These are phyloP conservation scores for Romanogobio albipinnatus DNA, from an alignment of 2,113 vertebrate species.

Conservation along the genomic window DNA sequence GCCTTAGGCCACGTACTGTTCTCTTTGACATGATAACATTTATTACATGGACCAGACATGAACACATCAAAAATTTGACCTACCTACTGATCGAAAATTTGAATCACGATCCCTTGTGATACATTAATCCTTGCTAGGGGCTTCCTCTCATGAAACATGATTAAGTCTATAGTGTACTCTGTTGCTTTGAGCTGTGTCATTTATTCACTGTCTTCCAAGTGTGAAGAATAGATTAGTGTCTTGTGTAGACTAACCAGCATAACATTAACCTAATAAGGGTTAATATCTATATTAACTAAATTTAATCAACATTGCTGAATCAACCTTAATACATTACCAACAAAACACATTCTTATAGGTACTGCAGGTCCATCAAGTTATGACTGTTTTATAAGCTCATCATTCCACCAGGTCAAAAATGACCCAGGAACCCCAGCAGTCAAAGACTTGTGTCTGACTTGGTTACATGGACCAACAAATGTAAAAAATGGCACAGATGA, in stretches of 20 bases:
- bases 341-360: background rate
- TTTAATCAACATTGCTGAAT: background rate
- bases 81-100: slow-evolving; percentile 54
- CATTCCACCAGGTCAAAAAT: no score
- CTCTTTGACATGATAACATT: slow-evolving; percentile 51
- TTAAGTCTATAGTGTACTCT: slow-evolving; percentile 16
- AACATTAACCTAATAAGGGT: background rate
- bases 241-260: background rate
- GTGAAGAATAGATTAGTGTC: background rate
- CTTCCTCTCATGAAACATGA: slow-evolving; percentile 25
- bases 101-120: slow-evolving; percentile 27
- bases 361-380: no score
- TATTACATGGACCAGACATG: slow-evolving; percentile 56
- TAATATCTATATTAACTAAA: background rate
- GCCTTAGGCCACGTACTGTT: slow-evolving; percentile 35
- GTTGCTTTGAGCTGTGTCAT: background rate
- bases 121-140: slow-evolving; percentile 44
- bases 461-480: background rate
- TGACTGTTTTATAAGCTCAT: no score
- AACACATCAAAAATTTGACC: slow-evolving; percentile 52
- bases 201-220: background rate
- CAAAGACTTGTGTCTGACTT: background rate
- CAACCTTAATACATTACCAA: background rate
- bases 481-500: background rate
- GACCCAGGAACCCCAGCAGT: background rate